These are phyloP conservation scores for Cephus pygmeus DNA, from an alignment of 2,888 invertebrate species.

Conservation along the genomic window DNA sequence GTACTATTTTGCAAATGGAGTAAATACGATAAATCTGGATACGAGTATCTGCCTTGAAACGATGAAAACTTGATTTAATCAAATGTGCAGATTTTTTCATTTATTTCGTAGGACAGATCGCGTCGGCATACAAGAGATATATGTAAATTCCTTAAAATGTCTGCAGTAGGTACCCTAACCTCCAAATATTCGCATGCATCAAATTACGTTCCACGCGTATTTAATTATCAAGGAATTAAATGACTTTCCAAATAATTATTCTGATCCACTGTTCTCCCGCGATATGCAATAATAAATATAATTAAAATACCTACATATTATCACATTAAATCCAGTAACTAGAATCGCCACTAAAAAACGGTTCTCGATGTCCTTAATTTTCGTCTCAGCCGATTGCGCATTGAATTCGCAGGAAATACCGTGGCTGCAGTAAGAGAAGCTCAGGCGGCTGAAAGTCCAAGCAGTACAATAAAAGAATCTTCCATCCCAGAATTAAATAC, in stretches of 20 bases:
- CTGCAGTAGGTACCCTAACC: too few relatives aligned
- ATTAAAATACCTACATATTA: neutral
- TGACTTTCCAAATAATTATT: too few relatives aligned
- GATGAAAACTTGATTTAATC: neutral
- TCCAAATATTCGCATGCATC: too few relatives aligned
- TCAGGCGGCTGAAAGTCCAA: neutral
- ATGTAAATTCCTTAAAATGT: too few relatives aligned
- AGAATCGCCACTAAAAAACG: neutral
- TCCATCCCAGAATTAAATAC: neutral
- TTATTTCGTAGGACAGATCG: too few relatives aligned
- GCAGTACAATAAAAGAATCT: neutral
- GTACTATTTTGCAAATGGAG: neutral
- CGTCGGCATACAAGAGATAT: too few relatives aligned
- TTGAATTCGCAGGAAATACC: neutral
- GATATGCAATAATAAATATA: too few relatives aligned
- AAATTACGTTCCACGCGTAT: too few relatives aligned
- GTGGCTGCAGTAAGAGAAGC: neutral
- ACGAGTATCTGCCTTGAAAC: neutral
- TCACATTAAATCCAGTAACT: neutral
- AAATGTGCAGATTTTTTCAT: too few relatives aligned
- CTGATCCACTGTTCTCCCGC: too few relatives aligned
- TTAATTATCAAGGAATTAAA: too few relatives aligned
- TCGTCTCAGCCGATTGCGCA: neutral
- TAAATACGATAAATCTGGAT: neutral
- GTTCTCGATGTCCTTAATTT: neutral